Conservation (phyloP, 2,113 vertebrate genomes). For the Saiga tatarica region DNA sequence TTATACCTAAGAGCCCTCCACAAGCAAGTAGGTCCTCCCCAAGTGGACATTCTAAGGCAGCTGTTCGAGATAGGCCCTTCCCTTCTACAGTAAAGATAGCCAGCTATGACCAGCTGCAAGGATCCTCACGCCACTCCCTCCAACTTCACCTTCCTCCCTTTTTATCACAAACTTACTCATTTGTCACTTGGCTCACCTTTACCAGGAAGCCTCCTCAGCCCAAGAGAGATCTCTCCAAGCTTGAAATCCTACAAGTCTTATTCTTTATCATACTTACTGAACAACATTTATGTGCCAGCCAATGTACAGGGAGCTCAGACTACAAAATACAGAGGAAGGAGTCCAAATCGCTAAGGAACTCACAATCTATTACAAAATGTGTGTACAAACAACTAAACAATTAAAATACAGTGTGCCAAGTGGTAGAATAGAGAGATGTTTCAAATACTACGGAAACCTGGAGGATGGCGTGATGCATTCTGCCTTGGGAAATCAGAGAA, state of each 20-base stretch:
- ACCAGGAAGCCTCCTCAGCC: background rate
- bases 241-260: background rate
- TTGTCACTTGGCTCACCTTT: background rate
- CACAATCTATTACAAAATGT: background rate
- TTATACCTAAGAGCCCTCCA: too few species aligned
- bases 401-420: background rate
- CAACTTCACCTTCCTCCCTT: background rate
- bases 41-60: background rate
- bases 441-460: background rate
- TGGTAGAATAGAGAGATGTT: background rate
- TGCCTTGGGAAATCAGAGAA: background rate
- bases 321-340: background rate
- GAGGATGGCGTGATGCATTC: background rate
- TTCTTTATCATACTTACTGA: background rate
- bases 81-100: accelerated
- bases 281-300: background rate
- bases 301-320: background rate
- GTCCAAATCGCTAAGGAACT: background rate
- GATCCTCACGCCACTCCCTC: background rate
- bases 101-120: background rate
- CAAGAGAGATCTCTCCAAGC: background rate
- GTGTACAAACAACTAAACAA: background rate
- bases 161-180: background rate
- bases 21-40: background rate
- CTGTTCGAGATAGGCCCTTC: background rate